Evolutionary conservation across 2,888 invertebrate genomes (phyloP), one percentile per base, ranked within the genome.

Genomic region (Erebia palarica): DNA sequence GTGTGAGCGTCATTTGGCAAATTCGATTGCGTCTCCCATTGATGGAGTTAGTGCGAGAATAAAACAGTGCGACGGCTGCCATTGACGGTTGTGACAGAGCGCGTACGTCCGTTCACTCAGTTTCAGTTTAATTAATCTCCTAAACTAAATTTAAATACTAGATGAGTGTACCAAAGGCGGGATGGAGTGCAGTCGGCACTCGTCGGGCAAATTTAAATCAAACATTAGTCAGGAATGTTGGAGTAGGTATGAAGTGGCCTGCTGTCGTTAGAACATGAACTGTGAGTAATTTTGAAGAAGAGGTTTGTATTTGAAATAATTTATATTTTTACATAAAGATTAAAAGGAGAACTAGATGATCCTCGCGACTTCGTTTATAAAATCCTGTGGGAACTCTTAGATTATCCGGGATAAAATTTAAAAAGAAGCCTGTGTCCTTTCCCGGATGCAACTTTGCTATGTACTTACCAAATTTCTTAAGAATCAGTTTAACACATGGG

Each of bases 1-100:
- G 88, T 84, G 83, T 86, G 87, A 88, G 83, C 87, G 86, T 90
- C 87, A 89, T 90, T 91, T 91, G 85, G 87, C 86, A 87, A 89
- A 90, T 88, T 90, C 86, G 88, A 92, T 92, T 89, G 86, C 88
- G 85, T 88, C 83, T 84, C 83, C 80, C 84, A 87, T 87, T 87
- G 86, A 82, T 82, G 79, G 82, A 82, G 82, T 83, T 84, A 84
- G 86, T 83, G 84, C 82, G 86, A 86, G 87, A 86, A 89, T 90
- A 88, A 89, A 91, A 88, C 87, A 85, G 83, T 81, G 84, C 84
- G 82, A 81, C 89, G 87, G 88, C 82, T 91, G 91, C 79, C 79
- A 83, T 80, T 90, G 90, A 91, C 90, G 87, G 81, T 83, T 85
- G 81, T 89, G 89, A 90, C 86, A 85, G 84, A 86, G 82, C 83